Conservation (phyloP, 2,113 vertebrate genomes). For the Mustela lutreola region DNA sequence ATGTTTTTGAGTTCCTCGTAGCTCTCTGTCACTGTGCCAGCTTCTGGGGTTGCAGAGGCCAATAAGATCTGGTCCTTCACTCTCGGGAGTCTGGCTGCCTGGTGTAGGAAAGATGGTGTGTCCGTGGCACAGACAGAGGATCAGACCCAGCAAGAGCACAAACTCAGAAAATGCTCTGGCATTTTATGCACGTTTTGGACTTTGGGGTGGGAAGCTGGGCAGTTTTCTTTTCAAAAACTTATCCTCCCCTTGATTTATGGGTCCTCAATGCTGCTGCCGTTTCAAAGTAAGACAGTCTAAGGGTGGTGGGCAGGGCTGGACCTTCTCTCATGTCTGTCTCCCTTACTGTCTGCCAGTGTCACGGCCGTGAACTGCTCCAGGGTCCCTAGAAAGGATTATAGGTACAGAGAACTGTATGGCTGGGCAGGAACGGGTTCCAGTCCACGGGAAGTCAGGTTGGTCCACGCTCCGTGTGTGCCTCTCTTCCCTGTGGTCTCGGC, state of each 20-base stretch:
- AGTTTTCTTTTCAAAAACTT: neutral
- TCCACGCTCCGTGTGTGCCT: neutral
- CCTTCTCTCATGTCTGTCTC: too few species aligned
- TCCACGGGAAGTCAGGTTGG: rapidly evolving
- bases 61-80: neutral
- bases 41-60: neutral
- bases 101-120: neutral
- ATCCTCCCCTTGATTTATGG: neutral
- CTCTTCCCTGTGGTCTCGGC: neutral
- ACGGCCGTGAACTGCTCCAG: neutral
- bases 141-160: neutral
- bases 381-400: neutral
- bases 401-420: rapidly evolving
- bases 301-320: neutral
- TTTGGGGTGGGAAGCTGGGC: neutral
- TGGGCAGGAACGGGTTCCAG: neutral
- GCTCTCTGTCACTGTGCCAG: neutral
- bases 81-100: neutral
- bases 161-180: neutral
- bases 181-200: neutral
- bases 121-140: neutral
- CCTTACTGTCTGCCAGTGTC: neutral
- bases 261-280: too few species aligned
- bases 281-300: neutral
- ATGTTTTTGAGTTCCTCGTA: neutral